Conservation (phyloP, 2,797 vertebrate genomes). For the Anabacerthia variegaticeps region DNA sequence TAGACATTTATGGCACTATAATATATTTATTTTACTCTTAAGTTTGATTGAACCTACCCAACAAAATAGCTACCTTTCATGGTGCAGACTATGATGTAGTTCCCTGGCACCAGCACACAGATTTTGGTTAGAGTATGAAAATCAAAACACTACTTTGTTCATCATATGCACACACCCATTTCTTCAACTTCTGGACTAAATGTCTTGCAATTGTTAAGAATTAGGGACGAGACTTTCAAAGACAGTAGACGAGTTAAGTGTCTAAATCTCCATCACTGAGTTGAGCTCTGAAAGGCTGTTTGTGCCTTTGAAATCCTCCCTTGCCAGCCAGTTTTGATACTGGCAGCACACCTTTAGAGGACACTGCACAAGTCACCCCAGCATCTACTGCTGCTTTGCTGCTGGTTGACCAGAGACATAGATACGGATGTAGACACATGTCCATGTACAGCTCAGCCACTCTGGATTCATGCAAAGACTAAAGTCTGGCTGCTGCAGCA, state of each 20-base stretch:
- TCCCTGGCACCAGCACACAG: neutral
- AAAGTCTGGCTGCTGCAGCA: neutral
- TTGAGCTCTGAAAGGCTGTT: neutral
- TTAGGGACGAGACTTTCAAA: neutral
- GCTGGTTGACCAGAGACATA: accelerated
- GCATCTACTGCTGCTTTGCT: neutral
- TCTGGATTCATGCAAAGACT: neutral
- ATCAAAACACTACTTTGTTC: slow-evolving; percentile 24
- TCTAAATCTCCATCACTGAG: neutral
- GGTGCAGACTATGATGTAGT: slow-evolving; percentile 30
- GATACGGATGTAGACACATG: neutral
- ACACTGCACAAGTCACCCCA: neutral
- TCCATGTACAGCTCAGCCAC: neutral
- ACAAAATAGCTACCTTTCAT: slow-evolving; percentile 31
- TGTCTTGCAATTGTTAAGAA: neutral
- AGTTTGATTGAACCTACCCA: slow-evolving; percentile 12
- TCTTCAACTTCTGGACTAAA: slow-evolving; percentile 15
- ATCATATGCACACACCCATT: neutral
- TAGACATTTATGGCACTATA: slow-evolving; percentile 21
- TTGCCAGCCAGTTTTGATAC: neutral
- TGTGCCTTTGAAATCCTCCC: neutral
- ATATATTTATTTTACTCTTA: slow-evolving; percentile 25
- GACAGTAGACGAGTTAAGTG: neutral
- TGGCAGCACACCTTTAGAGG: neutral
- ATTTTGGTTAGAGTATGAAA: slow-evolving; percentile 20